Percentiles rank a stretch among this genome's conserved stretches.
Conservation (phyloP, 1,140 invertebrate species). For the Eurosta solidaginis region DNA sequence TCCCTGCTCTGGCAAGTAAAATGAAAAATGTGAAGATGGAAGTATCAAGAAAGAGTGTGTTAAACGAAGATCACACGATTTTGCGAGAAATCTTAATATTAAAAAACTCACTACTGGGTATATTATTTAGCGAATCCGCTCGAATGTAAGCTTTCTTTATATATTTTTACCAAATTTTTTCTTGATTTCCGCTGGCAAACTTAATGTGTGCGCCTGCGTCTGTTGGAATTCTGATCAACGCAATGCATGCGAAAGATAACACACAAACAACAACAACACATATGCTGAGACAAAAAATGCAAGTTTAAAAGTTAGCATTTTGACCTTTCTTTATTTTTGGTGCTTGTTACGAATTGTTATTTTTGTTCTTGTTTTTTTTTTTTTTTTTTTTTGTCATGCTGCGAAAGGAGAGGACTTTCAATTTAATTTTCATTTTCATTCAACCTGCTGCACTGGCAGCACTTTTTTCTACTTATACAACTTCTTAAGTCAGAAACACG, state of each 20-base stretch:
- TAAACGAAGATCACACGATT: too few species aligned
- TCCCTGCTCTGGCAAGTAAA: too few species aligned
- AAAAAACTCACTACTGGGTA: too few species aligned
- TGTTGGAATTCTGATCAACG: constrained; percentile 6
- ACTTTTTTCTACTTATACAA: not conserved
- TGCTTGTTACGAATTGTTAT: not conserved
- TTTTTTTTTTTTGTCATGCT: not conserved
- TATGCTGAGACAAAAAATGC: not conserved
- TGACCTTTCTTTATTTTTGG: constrained; percentile 13
- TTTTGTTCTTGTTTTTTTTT: not conserved
- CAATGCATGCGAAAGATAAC: not conserved
- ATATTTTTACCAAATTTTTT: too few species aligned
- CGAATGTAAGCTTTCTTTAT: too few species aligned
- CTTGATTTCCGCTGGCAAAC: not conserved
- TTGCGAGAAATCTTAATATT: too few species aligned
- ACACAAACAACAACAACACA: not conserved
- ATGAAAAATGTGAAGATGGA: too few species aligned
- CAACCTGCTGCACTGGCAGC: not conserved
- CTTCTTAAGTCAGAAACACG: not conserved
- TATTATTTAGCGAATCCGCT: too few species aligned
- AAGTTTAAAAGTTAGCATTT: constrained; percentile 15
- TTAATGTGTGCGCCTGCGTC: not conserved
- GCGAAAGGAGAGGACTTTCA: constrained; percentile 20
- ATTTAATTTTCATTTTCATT: constrained; percentile 25
- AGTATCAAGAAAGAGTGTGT: too few species aligned